Evolutionary conservation across 2,113 vertebrate genomes (phyloP), one percentile per base, ranked within the genome.

Genomic region (Ardeotis arabs): DNA sequence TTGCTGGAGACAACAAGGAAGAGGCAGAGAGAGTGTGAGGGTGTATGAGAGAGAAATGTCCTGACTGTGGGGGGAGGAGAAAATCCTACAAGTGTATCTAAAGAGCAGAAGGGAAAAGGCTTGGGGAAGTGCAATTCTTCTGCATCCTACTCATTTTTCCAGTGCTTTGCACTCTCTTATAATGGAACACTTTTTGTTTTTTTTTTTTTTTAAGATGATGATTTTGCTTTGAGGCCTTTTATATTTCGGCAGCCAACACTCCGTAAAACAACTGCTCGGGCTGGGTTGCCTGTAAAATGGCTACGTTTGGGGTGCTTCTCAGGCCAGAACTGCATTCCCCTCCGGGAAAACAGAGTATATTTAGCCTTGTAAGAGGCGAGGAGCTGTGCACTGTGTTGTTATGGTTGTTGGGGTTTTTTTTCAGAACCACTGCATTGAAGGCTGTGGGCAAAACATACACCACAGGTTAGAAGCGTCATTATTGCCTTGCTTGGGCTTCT

Each of bases 341-440:
- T 24, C 4, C 13, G 25, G n/a, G 39, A 22, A 35, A 55, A 8
- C 7, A 18, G 44, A 2, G 35, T 27, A 0, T 12, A 9, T 35
- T 53, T 23, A 58, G 31, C 14, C 5, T 2, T 37, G 21, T 23
- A 23, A 29, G 52, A 52, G 39, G 37, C 14, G 49, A 82, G 52
- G 56, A 81, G 35, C 60, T 62, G 24, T 21, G n/a, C 5, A 2
- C 1, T 12, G 25, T 22, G 37, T 44, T 72, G 28, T 1, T 24
- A 3, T 12, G 16, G 15, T 21, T 7, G 23, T 6, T 25, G 27
- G 21, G 37, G 29, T n/a, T 17, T 39, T 41, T n/a, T 17, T 18
- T n/a, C 27, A 25, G 45, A 79, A 31, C 14, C n/a, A 3, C 39
- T 50, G 14, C 27, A 22, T 7, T 33, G 58, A 79, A 67, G 37